Evolutionary conservation across 2,797 vertebrate genomes (phyloP), one percentile per base, ranked within the genome.

Genomic region (Diplodus sargus): DNA sequence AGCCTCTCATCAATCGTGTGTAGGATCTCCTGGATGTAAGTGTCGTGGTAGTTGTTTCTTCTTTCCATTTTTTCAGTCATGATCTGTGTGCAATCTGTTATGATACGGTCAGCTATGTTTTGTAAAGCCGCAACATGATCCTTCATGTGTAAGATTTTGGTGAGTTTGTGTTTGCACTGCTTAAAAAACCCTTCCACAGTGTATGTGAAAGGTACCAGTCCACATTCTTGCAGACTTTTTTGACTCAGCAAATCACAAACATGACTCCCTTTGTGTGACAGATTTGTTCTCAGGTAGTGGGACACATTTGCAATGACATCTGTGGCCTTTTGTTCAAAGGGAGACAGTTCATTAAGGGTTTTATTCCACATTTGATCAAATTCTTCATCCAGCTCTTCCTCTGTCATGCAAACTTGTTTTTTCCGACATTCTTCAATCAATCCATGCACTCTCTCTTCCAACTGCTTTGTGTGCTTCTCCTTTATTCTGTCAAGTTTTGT

Each of bases 321-420:
- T 22, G 0, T 59, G 0, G 0, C 9, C 2, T 74, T 10, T 59
- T 75, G 47, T 63, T 51, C 12, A 22, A 2, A 4, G 49, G 76
- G 67, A 0, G 58, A 3, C 1, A 93, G 64, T 7, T 87, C 66
- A 0, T 34, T 57, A 0, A 88, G 1, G 0, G 77, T 90, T 63
- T 86, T 4, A 0, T 22, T 18, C 94, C 95, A 95, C 86, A 94
- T 91, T 2, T 76, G 51, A 5, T 85, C 61, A 91, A 95, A 95
- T 74, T 77, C 81, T 6, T 0, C 0, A 0, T 91, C 45, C 0
- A 94, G 75, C 5, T 92, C 53, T 4, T 30, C 0, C 0, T 88
- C 81, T 20, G 52, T 59, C 73, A 84, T 74, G 0, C 70, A 0
- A 1, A 62, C 22, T 0, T 89, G 81, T n/a, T 53, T 80, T 6